These are phyloP conservation scores for Catocala fraxini DNA, from an alignment of 2,888 invertebrate species.

Conservation along the genomic window DNA sequence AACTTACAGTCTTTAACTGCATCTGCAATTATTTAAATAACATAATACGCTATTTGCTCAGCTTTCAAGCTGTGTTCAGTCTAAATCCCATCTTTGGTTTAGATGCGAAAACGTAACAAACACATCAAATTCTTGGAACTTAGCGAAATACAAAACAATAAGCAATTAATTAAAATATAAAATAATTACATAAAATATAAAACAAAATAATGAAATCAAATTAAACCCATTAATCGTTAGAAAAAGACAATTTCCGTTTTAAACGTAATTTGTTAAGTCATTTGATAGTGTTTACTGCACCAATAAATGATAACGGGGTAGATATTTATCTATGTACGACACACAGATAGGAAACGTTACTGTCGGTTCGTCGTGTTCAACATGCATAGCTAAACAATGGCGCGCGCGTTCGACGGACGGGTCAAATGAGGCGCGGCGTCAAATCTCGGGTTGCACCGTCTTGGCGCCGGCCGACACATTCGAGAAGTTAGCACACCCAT, in stretches of 20 bases:
- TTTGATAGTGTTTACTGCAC: conserved; percentile 21
- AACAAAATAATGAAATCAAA: background rate
- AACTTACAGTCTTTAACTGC: no score
- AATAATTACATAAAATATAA: no score
- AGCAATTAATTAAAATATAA: no score
- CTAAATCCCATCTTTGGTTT: no score
- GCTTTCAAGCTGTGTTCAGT: no score
- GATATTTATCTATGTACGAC: conserved; percentile 59
- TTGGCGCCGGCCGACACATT: conserved; percentile 80
- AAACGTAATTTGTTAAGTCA: conserved; percentile 7
- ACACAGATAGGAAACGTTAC: conserved; percentile 62
- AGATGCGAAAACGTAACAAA: no score
- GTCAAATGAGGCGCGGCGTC: conserved; percentile 83
- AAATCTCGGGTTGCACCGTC: conserved; percentile 82
- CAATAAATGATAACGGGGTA: conserved; percentile 41
- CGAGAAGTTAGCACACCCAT: conserved; percentile 78
- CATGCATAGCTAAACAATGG: conserved; percentile 77
- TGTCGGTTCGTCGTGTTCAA: conserved; percentile 69
- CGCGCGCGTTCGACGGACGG: conserved; percentile 72
- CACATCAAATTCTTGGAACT: no score
- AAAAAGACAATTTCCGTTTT: conserved; percentile 6
- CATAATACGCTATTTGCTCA: no score
- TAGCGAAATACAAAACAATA: no score
- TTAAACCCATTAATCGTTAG: conserved; percentile 1
- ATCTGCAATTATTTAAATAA: no score